Evolutionary conservation across 2,888 invertebrate species (phyloP), one percentile per base, ranked within the genome.

Genomic region (Phengaris arion): DNA sequence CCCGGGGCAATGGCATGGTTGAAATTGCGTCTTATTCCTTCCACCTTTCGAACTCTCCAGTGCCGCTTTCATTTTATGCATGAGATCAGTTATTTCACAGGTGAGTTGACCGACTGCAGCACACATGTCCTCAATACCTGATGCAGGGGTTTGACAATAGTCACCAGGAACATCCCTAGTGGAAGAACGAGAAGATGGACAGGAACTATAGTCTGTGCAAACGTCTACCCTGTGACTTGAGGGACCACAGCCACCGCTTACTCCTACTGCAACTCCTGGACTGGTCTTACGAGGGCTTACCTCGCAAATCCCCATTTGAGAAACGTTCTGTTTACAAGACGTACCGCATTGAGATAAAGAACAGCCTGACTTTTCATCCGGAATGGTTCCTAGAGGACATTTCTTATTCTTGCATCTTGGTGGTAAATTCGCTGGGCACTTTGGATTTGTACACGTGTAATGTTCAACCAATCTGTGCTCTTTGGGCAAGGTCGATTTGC

Each of bases 361-460:
- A 8, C 69, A 69, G 4, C 46, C 46, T 7, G 46, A 15, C 46
- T 48, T 69, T 3, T 46, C n/a, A 48, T 48, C 69, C n/a, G 13
- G 46, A 1, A 15, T 48, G 4, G 9, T 4, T n/a, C 69, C 48
- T n/a, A 64, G 35, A 35, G 69, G 69, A 48, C 69, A 69, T 7
- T 79, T 75, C 0, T 75, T 69, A 48, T 83, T 82, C 0, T 76
- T 80, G 68, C 83, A 82, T 72, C 79, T 82, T 0, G 89, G 89
- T 0, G 86, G 85, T 1, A 75, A 77, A 70, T 89, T 87, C 0
- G 90, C 89, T 0, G 91, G 90, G 73, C 91, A 90, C 59, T 79
- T 69, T 0, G 81, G 68, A 48, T 89, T 90, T 0, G 81, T 85
- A 76, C 90, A 91, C 72, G 84, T 86, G 77, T 79, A 89, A 0